Percentiles rank a stretch among this genome's conserved stretches.
These are phyloP conservation scores for Drosophila nigrodunni DNA, from an alignment of 1,140 invertebrate species.

Conservation along the genomic window DNA sequence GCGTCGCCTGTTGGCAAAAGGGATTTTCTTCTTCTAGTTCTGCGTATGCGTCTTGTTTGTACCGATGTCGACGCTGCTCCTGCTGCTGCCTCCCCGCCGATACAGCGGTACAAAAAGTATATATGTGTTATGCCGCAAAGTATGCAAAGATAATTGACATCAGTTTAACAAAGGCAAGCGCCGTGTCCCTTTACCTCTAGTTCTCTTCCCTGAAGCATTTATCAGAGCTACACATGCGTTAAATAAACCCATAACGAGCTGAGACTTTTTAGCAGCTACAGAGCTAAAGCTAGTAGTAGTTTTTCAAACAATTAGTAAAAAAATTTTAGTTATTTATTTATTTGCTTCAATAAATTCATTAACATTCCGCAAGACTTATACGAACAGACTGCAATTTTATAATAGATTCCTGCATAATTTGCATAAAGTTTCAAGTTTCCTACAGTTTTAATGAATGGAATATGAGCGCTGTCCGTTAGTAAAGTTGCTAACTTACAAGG, in stretches of 20 bases:
- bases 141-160: constrained; percentile 74
- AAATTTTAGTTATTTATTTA: too few relatives aligned
- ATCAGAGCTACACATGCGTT: constrained; percentile 48
- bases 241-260: constrained; percentile 21
- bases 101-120: neutral
- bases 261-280: neutral
- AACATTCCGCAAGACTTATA: too few relatives aligned
- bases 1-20: constrained; percentile 75
- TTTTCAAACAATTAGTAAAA: too few relatives aligned
- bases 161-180: constrained; percentile 26
- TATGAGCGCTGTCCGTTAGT: neutral
- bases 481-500: neutral
- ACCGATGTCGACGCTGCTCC: constrained; percentile 35
- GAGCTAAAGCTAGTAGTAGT: neutral
- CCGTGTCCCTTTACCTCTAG: neutral
- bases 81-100: constrained; percentile 55
- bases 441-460: neutral
- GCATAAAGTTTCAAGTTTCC: neutral
- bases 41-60: constrained; percentile 45
- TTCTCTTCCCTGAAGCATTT: constrained; percentile 14
- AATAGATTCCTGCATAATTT: neutral
- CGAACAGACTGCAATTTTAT: too few relatives aligned
- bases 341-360: too few relatives aligned
- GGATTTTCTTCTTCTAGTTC: constrained; percentile 59
- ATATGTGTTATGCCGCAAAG: constrained; percentile 29